phyloP scores from a whole-genome alignment of 2,113 vertebrate genomes.

The Pelodiscus sinensis region DNA sequence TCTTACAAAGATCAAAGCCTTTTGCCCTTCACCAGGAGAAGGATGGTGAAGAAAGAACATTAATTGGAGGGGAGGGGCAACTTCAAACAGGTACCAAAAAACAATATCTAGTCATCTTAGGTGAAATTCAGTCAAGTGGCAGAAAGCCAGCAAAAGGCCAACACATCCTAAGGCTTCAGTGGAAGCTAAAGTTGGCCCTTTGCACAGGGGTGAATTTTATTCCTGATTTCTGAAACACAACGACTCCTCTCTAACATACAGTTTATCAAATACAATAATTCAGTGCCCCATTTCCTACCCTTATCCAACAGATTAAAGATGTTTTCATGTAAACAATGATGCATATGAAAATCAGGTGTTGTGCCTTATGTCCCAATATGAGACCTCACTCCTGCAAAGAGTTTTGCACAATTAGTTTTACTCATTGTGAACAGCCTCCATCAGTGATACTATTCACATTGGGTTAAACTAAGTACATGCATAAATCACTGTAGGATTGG shows the following conservation, averaged over 20 bases:
- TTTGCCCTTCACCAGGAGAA: constrained; percentile 62
- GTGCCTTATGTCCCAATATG: accelerated
- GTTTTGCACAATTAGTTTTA: background rate
- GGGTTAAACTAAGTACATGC: accelerated
- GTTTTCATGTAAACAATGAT: background rate
- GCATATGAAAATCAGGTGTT: background rate
- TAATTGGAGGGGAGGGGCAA: background rate
- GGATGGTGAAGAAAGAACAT: constrained; percentile 62
- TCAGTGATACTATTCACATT: accelerated
- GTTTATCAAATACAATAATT: accelerated
- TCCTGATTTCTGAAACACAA: background rate
- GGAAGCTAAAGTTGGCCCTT: background rate
- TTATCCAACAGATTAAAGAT: background rate
- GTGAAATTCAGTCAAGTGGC: background rate
- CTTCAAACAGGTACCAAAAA: background rate
- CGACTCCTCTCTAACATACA: background rate
- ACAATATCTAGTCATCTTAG: accelerated
- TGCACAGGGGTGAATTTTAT: background rate
- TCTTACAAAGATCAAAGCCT: constrained; percentile 76
- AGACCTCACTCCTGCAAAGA: background rate
- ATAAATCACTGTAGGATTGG: accelerated
- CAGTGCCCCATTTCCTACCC: background rate
- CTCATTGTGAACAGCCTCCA: accelerated
- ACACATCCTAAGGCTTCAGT: background rate
- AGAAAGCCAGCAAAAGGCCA: accelerated